These are phyloP conservation scores for Bos taurus DNA, from an alignment of 2,113 vertebrate species.

Conservation along the genomic window DNA sequence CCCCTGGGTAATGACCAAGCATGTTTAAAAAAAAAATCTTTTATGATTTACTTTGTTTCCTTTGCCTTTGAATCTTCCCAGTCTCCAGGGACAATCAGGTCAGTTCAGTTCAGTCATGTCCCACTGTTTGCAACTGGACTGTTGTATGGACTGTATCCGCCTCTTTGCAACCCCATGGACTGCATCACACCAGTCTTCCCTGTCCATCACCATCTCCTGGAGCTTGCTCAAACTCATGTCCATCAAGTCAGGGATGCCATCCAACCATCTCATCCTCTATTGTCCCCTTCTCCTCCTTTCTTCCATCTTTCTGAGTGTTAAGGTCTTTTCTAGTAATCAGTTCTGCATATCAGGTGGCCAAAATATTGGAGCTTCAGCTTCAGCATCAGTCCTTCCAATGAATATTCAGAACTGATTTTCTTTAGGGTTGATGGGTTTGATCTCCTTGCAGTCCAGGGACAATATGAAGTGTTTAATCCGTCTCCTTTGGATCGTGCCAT, in stretches of 20 bases:
- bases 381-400: not conserved
- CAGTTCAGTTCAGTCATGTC: not conserved
- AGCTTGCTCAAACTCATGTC: not conserved
- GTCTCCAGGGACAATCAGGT: not conserved
- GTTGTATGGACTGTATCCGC: accelerated
- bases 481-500: not conserved
- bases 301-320: not conserved
- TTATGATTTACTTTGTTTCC: not conserved
- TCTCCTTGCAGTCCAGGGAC: not conserved
- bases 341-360: not conserved
- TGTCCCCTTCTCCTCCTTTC: not conserved
- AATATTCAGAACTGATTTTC: too few relatives aligned
- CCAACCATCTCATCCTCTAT: not conserved
- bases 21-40: not conserved
- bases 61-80: not conserved
- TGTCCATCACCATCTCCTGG: not conserved
- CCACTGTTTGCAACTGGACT: too few relatives aligned
- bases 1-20: not conserved
- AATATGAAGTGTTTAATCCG: not conserved
- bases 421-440: too few relatives aligned
- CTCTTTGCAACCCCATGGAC: not conserved
- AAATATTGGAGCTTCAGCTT: not conserved
- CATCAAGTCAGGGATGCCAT: not conserved
- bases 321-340: not conserved
- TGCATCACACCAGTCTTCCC: not conserved